phyloP scores from a whole-genome alignment of 2,888 invertebrate species.

The Clivina fossor region DNA sequence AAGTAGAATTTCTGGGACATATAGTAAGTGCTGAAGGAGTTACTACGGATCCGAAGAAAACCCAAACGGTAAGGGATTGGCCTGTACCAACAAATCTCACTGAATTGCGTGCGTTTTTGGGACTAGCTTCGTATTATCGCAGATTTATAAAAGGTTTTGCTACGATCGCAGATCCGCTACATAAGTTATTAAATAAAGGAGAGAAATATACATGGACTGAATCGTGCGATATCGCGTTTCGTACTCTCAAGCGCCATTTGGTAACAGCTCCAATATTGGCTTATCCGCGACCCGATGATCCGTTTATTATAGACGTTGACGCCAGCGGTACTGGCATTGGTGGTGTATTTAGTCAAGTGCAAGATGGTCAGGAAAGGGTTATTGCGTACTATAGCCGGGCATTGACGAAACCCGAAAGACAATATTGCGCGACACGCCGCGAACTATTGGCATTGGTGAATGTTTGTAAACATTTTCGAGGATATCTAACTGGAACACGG shows the following conservation, averaged over 20 bases:
- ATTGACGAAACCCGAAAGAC: not conserved
- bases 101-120: too few relatives aligned
- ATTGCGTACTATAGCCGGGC: conserved; percentile 1
- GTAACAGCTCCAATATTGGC: too few relatives aligned
- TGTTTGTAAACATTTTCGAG: not conserved
- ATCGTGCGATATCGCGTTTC: not conserved
- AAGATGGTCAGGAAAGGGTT: conserved; percentile 4
- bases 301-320: not conserved
- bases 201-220: too few relatives aligned
- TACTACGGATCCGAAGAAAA: too few relatives aligned
- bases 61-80: too few relatives aligned
- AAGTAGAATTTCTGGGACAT: too few relatives aligned
- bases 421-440: conserved; percentile 1
- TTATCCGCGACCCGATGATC: not conserved
- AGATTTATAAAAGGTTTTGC: not conserved
- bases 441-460: not conserved
- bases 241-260: not conserved
- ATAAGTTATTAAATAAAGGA: too few relatives aligned
- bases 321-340: conserved; percentile 2
- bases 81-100: too few relatives aligned
- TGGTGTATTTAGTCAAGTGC: conserved; percentile 2
- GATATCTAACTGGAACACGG: not conserved
- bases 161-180: not conserved
- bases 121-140: too few relatives aligned
- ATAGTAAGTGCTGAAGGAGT: too few relatives aligned